Base-by-base conservation (phyloP, 2,113 vertebrate genomes). In the Gavia stellata region DNA sequence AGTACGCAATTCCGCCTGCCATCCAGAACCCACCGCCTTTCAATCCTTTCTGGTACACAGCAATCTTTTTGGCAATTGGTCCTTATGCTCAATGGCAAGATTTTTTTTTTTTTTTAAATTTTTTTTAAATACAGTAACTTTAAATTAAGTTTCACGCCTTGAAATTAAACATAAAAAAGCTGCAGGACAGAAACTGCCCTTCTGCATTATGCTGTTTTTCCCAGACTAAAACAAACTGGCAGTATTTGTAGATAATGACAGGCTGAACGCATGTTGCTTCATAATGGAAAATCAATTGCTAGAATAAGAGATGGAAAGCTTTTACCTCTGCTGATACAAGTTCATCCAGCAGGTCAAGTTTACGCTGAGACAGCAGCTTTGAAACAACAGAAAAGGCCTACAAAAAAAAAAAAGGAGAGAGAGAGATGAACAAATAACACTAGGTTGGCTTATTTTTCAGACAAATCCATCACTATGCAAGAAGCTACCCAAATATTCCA, bases 321-420 rank as follows among this genome's bases (percentile, higher is more conserved):
- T 97, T 99, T 97, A 99, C 99, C 94, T 99, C 99, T 97, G 98
- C 97, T 81, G 98, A 98, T 20, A 99, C 99, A 34, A 99, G 98
- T 44, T 99, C 99, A 33, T 99, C 98, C 86, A 99, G 95, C 16
- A 98, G 97, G 44, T 99, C 98, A 97, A 99, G 99, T 96, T 98
- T 98, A 96, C 98, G 98, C 68, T 98, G 98, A 71, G 99, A 99
- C 83, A 99, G 93, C 90, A 99, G 98, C 58, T 95, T 98, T 91
- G 99, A 99, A n/a, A 99, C 99, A 87, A 98, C 98, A 40, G 97
- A 97, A 96, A 99, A 99, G 44, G 99, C 99, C 99, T 99, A 96
- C 7, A 94, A 55, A n/a, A 70, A 74, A 80, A 56, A 86, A 61
- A 44, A 95, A 13, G 95, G 40, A 95, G 53, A 79, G 2, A 79